Evolutionary conservation across 2,797 vertebrate genomes (phyloP).

Genomic region (Moxostoma hubbsi): DNA sequence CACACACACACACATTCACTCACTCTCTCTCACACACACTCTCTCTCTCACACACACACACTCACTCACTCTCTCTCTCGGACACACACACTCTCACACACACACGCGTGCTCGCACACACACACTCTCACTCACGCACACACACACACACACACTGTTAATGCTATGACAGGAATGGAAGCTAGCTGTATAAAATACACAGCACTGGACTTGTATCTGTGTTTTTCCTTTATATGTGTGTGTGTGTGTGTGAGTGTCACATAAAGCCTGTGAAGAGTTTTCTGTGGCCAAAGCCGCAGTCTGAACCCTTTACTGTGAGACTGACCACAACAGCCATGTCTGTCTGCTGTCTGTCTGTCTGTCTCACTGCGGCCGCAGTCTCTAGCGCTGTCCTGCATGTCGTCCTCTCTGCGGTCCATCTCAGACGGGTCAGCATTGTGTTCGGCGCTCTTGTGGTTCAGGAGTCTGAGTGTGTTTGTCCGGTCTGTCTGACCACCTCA

Average conservation of each 20-base stretch:
- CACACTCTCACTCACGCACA: too few species aligned
- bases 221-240: not conserved
- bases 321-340: not conserved
- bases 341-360: not conserved
- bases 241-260: constrained; percentile 1
- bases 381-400: constrained; percentile 11
- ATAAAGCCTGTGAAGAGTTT: not conserved
- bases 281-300: not conserved
- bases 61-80: too few species aligned
- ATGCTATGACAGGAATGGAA: too few species aligned
- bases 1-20: too few species aligned
- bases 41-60: too few species aligned
- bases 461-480: not conserved
- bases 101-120: too few species aligned
- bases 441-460: not conserved
- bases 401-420: not conserved
- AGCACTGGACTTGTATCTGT: not conserved
- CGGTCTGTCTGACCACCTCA: not conserved
- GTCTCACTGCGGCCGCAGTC: not conserved
- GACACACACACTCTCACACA: too few species aligned
- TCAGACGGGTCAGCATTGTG: too few species aligned
- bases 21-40: too few species aligned
- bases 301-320: not conserved
- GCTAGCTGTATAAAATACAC: not conserved
- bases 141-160: not conserved